Percentiles rank a stretch among this genome's conserved stretches.
Evolutionary conservation across 2,888 invertebrate species (phyloP).

Genomic region (Agapostemon virescens): DNA sequence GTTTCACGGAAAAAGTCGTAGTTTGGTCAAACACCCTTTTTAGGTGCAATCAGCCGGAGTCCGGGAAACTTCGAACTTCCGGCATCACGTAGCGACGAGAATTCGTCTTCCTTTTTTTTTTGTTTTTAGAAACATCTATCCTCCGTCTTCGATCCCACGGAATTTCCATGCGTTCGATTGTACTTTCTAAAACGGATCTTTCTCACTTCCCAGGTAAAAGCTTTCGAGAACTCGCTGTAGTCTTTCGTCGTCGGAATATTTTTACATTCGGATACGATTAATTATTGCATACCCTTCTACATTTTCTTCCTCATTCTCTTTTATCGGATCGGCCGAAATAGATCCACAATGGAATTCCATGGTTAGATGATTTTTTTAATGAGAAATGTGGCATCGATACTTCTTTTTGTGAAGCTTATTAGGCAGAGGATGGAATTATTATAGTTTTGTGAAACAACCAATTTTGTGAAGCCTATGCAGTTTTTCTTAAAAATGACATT

Average conservation of each 20-base stretch:
- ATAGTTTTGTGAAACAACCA: too few relatives aligned
- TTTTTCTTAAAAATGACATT: too few relatives aligned
- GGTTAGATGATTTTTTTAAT: background rate
- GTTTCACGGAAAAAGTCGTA: conserved; percentile 57
- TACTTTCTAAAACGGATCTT: background rate
- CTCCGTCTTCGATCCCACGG: background rate
- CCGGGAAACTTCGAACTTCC: conserved; percentile 43
- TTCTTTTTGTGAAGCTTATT: too few relatives aligned
- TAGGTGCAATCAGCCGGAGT: conserved; percentile 52
- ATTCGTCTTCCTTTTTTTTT: conserved; percentile 20
- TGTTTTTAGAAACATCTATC: background rate
- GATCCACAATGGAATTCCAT: background rate
- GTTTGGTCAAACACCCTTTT: conserved; percentile 55
- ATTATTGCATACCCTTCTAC: background rate
- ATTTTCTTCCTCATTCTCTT: too few relatives aligned
- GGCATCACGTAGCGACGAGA: conserved; percentile 13
- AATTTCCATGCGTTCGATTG: conserved; percentile 10
- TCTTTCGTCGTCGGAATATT: background rate
- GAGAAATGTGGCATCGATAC: background rate
- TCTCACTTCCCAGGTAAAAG: background rate
- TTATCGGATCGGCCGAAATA: background rate
- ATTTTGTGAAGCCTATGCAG: too few relatives aligned
- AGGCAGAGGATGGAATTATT: too few relatives aligned
- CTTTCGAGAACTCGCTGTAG: background rate
- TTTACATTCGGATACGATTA: too few relatives aligned